These are phyloP conservation scores for Protophormia terraenovae DNA, from an alignment of 2,888 invertebrate genomes.

Conservation along the genomic window DNA sequence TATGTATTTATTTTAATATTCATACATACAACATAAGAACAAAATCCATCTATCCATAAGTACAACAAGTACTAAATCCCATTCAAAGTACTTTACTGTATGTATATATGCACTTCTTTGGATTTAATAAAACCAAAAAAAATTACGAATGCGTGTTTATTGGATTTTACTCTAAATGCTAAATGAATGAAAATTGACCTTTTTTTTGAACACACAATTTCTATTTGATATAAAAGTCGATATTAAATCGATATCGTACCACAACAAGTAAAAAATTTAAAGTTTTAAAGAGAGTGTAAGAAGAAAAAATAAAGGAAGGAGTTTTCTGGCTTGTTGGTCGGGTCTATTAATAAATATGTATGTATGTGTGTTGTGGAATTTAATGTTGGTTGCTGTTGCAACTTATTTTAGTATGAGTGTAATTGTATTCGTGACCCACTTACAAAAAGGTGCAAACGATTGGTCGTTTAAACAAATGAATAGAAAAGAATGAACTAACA, in stretches of 20 bases:
- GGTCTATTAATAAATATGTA: not conserved
- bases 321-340: not conserved
- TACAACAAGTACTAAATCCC: too few relatives aligned
- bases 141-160: not conserved
- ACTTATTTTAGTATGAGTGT: not conserved
- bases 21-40: not conserved
- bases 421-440: conserved; percentile 46
- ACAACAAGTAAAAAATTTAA: not conserved
- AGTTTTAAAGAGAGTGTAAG: not conserved
- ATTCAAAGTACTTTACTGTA: not conserved
- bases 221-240: not conserved
- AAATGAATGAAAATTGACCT: conserved; percentile 4
- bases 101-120: not conserved
- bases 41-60: too few relatives aligned
- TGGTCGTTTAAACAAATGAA: not conserved
- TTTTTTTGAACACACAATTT: not conserved
- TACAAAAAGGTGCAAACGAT: conserved; percentile 30
- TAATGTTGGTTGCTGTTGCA: conserved; percentile 10
- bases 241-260: conserved; percentile 9
- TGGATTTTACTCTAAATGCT: not conserved
- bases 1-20: not conserved
- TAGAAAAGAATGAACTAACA: conserved; percentile 4
- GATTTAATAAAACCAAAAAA: not conserved
- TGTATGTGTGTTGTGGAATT: not conserved
- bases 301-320: not conserved